Base-by-base conservation (phyloP, 2,797 vertebrate genomes). In the Pterois miles region DNA sequence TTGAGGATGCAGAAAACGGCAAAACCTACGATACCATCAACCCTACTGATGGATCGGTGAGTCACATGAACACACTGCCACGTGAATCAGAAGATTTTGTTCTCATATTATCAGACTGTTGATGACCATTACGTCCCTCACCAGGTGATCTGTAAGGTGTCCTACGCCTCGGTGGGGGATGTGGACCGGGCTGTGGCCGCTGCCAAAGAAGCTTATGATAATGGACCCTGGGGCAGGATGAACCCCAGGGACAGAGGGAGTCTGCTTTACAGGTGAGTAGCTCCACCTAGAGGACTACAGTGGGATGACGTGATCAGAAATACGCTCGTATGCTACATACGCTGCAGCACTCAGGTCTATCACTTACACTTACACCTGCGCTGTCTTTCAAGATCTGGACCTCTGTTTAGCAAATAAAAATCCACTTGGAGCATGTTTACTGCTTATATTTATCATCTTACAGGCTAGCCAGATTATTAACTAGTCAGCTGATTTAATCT, bases 171-270 rank as follows among this genome's bases (percentile, higher is more conserved):
- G 0, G 82, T 97, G 86, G 96, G 81, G 16, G 98, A 99, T 43
- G 98, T 99, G 54, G 97, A 99, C 89, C 96, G 95, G 60, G 98
- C 98, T 0, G 98, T 99, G 62, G 96, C 96, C 12, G 97, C 97
- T 20, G 98, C 98, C 23, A 99, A 98, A 89, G 96, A 98, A 18
- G 98, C 98, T 6, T 99, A 95, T 89, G 96, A 97, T 40, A 92
- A 91, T 0, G 98, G 98, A 0, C 96, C 98, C 71, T 99, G 98
- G 98, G 95, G 97, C 72, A 96, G 57, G 89, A 99, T 99, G 98
- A 99, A 98, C 78, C 96, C 97, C 1, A 93, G 98, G 78, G 98
- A 99, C 83, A 95, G 96, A 88, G 98, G 98, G 25, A 94, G 81
- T 20, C 69, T 99, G 83, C 94, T 99, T 72, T 98, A 96, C 91